A percentile compares a stretch with the other conserved stretches of the same genome.
These are phyloP conservation scores for Fistularia tabacaria DNA, from an alignment of 2,797 vertebrate genomes.

Conservation along the genomic window DNA sequence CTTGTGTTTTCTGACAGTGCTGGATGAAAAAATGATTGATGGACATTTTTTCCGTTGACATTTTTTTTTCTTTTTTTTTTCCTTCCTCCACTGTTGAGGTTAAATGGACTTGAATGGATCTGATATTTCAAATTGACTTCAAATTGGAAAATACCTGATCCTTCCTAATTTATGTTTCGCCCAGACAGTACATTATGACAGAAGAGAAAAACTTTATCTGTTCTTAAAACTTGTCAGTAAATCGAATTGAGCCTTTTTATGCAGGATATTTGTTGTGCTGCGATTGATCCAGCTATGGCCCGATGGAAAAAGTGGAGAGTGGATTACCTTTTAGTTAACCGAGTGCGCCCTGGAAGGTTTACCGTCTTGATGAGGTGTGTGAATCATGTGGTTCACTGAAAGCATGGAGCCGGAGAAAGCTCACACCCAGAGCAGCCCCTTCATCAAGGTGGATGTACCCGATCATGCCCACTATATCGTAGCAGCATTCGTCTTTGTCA, in stretches of 20 bases:
- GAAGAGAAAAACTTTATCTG: no score
- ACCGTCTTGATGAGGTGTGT: conserved; percentile 33
- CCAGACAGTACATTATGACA: no score
- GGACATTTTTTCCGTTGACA: neutral
- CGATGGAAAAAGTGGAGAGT: conserved; percentile 5
- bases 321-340: conserved; percentile 16
- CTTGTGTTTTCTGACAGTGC: neutral
- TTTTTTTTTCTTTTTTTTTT: neutral
- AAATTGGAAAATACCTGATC: no score
- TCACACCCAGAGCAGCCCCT: conserved; percentile 58
- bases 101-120: conserved; percentile 3
- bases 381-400: conserved; percentile 64
- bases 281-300: conserved; percentile 28
- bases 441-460: conserved; percentile 69
- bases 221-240: no score
- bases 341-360: conserved; percentile 11
- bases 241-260: no score
- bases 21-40: conserved; percentile 7
- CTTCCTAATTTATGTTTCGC: no score
- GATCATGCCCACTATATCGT: conserved; percentile 74
- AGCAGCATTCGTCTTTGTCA: conserved; percentile 68
- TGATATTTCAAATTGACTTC: neutral
- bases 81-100: no score
- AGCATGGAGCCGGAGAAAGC: conserved; percentile 64
- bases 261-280: no score